Evolutionary conservation across 23 tunicate genomes (phyloP), one percentile per base, ranked within the genome.

Genomic region (Trididemnum clinides): DNA sequence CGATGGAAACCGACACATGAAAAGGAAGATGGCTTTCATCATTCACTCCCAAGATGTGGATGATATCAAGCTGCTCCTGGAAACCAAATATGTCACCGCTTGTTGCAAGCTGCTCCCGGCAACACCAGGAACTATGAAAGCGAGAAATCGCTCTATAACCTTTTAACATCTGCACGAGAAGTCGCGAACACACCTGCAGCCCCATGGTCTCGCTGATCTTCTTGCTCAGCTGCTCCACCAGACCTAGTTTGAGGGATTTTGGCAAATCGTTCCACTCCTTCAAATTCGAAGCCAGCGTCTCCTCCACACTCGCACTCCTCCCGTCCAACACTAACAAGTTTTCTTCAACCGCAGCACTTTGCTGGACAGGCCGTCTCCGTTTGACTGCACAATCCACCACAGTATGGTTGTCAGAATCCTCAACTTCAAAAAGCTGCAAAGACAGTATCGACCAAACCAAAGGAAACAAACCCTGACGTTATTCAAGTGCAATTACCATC

Each of bases 21-120:
- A 33, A 50, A 10, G 84, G 87, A 28, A 23, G 27, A 5, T 78
- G 12, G 15, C 28, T 32, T 4, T 35, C 30, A 27, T 85, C 33
- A 25, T 71, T 74, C 0, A 82, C 90, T 27, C 82, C 92, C 27
- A 93, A 73, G 0, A 93, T 88, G 18, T 77, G 85, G 29, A 93
- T 84, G 27, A 93, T 84, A 22, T 93, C 90, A 26, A 88, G 77
- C 49, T 88, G 92, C 50, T 93, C 98, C 98, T 93, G 84, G 4
- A 59, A 10, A 44, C 54, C 54, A 44, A 44, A 44, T 44, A 15
- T 44, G 54, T 44, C 54, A 44, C 54, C 10, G 54, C 54, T 7
- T 44, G 54, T 44, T 44, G 12, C 15, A 7, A 15, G 54, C 12
- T 44, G 54, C 10, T 15, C 15, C 12, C 54, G 12, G 15, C 54